Percentiles rank a stretch among this genome's conserved stretches.
phyloP scores from a whole-genome alignment of 2,797 vertebrate genomes.

The Iguana delicatissima region DNA sequence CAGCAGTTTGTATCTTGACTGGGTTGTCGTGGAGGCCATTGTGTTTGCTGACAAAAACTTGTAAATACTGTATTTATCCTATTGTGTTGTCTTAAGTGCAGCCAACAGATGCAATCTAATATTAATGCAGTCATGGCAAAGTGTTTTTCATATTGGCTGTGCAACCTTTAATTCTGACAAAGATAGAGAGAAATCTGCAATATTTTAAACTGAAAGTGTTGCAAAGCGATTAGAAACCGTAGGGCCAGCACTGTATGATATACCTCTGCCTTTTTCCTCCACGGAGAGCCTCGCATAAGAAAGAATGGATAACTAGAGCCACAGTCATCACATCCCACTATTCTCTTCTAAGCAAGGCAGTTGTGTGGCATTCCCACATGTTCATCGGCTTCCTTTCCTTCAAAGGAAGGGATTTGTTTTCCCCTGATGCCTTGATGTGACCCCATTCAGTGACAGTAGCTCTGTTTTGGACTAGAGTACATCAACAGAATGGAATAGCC shows the following conservation, averaged over 20 bases:
- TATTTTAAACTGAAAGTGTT: slow-evolving; percentile 52
- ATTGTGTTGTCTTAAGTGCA: slow-evolving; percentile 71
- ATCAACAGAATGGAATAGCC: background rate
- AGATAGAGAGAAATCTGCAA: slow-evolving; percentile 25
- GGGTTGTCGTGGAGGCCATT: slow-evolving; percentile 65
- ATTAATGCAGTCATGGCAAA: slow-evolving; percentile 53
- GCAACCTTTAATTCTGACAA: slow-evolving; percentile 34
- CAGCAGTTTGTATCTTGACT: slow-evolving; percentile 65
- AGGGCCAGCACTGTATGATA: no score
- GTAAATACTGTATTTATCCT: slow-evolving; percentile 72
- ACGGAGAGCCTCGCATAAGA: background rate
- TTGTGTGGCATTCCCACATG: background rate
- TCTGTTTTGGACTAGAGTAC: background rate
- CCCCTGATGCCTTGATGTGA: background rate
- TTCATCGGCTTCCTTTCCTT: background rate
- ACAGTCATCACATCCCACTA: background rate
- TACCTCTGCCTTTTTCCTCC: background rate
- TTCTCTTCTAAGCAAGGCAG: background rate
- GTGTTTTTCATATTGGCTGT: slow-evolving; percentile 45
- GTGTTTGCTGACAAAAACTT: slow-evolving; percentile 60
- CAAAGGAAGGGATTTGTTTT: background rate
- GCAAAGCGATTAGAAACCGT: slow-evolving; percentile 40
- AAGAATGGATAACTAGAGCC: background rate
- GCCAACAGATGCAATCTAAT: slow-evolving; percentile 49
- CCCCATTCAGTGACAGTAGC: background rate